Evolutionary conservation across 1,140 invertebrate species (phyloP), one percentile per base, ranked within the genome.

Genomic region (Magallana gigas): DNA sequence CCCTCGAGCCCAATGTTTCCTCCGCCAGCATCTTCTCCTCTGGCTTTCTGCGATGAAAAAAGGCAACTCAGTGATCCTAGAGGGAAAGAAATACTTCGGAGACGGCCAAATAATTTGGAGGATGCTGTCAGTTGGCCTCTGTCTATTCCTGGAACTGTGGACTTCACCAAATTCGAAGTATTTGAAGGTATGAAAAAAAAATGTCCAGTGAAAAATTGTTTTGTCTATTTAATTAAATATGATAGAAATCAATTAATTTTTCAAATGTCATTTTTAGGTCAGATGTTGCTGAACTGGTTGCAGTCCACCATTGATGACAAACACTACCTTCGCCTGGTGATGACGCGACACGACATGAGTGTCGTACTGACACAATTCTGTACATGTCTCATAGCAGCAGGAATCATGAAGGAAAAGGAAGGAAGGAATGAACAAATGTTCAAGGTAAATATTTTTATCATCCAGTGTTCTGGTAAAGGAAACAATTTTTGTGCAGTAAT

Each of bases 201-300:
- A 48, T 48, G 36, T 48, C 5, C 36, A 48, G 2, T 48, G 36
- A 48, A 48, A 48, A 48, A 4, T 48, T 48, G 36, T 48, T 48
- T 48, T 48, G 5, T 48, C 36, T 48, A 48, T 48, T 2, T 4
- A 48, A 48, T 48, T 23, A 23, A 48, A 48, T 48, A 48, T 48
- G 23, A 23, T 23, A 23, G 23, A 23, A 23, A 23, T 48, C 36
- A 48, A 48, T 48, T 48, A 48, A 48, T 48, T 48, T 48, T 4
- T 48, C 36, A 48, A 48, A 48, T 48, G 5, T 48, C 36, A 48
- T 84, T 87, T 88, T 85, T 95, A 98, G 98, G 98, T 93, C 97
- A 98, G 95, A 98, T 98, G 97, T 95, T 99, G 90, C 95, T 98
- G 81, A 97, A 98, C 93, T 98, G 98, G 97, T 96, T 98, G 88